Base-by-base conservation (phyloP, 2,888 invertebrate species). In the Drosophila tripunctata region DNA sequence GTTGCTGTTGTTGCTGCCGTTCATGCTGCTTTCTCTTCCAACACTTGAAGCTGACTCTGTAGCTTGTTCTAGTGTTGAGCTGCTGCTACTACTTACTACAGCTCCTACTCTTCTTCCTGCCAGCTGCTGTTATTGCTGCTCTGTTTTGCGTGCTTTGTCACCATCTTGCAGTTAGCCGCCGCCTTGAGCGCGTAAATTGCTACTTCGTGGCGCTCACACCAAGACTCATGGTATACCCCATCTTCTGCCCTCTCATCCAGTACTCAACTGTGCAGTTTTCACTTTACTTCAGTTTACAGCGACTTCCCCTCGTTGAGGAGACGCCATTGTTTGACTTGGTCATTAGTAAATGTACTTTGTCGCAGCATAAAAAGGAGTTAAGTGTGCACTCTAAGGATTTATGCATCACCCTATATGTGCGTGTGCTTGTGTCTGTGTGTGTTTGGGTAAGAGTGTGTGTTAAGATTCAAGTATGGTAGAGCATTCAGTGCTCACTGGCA, bases 271-370 rank as follows among this genome's bases (percentile, higher is more conserved):
- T 51, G 69, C 67, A 64, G 54, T 62, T 79, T 66, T 66, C 72
- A 75, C 66, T 80, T 82, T 64, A 63, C 67, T 73, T 57, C 64
- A 69, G 67, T 63, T 78, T 66, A 64, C 63, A 51, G 66, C 51
- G 44, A 75, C 61, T 52, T 60, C 38, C 56, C 55, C 48, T 62
- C 51, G 44, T 31, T 31, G 50, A 45, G 58, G 27, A 47, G 69
- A 56, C 12, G 81, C 67, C 70, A 78, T 84, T 84, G 83, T 87
- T 84, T 84, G 84, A 87, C 84, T 87, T 87, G 84, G 83, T 84
- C 83, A 84, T 84, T 84, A 84, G 83, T 84, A 84, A 84, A 84
- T 84, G 87, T 87, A 87, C 81, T 87, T 84, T 87, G 86, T 86
- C 87, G 78, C 72, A 70, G 79, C 70, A 66, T 82, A 85, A 84